Evolutionary conservation across 2,113 vertebrate species (phyloP).

Genomic region (Forbesichthys papilliferus): DNA sequence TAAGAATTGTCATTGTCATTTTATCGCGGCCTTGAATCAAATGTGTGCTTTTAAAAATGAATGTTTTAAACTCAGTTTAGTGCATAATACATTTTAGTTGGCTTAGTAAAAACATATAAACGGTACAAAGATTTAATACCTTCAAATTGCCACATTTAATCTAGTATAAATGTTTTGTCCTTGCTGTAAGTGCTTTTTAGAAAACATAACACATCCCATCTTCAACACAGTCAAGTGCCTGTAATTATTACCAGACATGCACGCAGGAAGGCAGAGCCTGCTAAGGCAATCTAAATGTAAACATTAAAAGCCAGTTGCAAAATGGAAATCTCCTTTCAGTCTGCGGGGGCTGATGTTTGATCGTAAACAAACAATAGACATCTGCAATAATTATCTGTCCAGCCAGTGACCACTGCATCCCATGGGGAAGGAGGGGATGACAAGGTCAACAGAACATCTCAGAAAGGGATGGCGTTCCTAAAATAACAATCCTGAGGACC

Average conservation of each 20-base stretch:
- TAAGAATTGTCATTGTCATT: not conserved
- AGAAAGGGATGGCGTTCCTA: conserved; percentile 71
- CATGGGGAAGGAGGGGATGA: conserved; percentile 32
- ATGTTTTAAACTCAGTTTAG: no score
- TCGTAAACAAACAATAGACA: conserved; percentile 78
- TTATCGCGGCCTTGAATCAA: no score
- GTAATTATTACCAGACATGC: conserved; percentile 70
- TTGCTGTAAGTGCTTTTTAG: conserved; percentile 22
- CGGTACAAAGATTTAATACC: no score
- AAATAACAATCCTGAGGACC: conserved; percentile 82
- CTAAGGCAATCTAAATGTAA: conserved; percentile 56
- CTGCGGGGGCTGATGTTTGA: conserved; percentile 43
- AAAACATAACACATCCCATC: conserved; percentile 24
- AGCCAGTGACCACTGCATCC: conserved; percentile 66
- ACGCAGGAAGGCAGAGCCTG: conserved; percentile 55
- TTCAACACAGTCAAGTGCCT: conserved; percentile 63
- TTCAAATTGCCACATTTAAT: no score
- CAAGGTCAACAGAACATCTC: conserved; percentile 74
- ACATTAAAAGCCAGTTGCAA: conserved; percentile 49
- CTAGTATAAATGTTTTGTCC: not conserved
- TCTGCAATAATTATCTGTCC: conserved; percentile 65
- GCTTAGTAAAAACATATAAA: no score
- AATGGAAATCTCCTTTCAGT: conserved; percentile 71
- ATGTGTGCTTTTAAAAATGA: no score
- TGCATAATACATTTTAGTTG: no score